These are phyloP conservation scores for Dryobota labecula DNA, from an alignment of 2,888 invertebrate species.

Conservation along the genomic window DNA sequence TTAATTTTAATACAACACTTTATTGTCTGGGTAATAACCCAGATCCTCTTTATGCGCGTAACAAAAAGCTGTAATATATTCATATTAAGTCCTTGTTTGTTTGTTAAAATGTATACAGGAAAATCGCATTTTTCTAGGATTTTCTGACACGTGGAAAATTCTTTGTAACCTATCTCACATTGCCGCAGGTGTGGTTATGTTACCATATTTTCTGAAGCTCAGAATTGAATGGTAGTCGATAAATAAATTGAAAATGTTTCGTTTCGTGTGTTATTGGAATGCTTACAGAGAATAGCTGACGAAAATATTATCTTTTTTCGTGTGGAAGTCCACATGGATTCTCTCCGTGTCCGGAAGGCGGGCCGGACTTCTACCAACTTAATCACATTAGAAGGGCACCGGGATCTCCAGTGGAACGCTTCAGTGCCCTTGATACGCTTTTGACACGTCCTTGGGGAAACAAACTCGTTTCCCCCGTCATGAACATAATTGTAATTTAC, in stretches of 20 bases:
- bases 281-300: background rate
- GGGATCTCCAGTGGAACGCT: conserved; percentile 33
- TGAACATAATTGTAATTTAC: conserved; percentile 40
- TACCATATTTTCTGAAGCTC: conserved; percentile 2
- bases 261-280: background rate
- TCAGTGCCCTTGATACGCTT: conserved; percentile 24
- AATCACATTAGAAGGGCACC: conserved; percentile 33
- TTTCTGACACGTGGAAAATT: background rate
- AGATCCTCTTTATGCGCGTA: conserved; percentile 12
- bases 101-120: background rate
- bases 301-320: conserved; percentile 22
- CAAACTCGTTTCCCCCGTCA: conserved; percentile 22
- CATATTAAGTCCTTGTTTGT: conserved; percentile 7
- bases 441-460: conserved; percentile 43
- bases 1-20: conserved; percentile 5
- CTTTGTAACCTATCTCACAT: background rate
- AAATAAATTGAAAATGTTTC: conserved; percentile 14
- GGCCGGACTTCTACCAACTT: conserved; percentile 22
- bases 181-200: conserved; percentile 15
- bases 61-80: background rate
- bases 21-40: background rate
- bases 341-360: conserved; percentile 13
- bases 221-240: conserved; percentile 3
- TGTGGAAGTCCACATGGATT: conserved; percentile 20
- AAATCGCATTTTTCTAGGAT: background rate